Base-by-base conservation (phyloP, 2,113 vertebrate genomes). In the Oryzias woworae region DNA sequence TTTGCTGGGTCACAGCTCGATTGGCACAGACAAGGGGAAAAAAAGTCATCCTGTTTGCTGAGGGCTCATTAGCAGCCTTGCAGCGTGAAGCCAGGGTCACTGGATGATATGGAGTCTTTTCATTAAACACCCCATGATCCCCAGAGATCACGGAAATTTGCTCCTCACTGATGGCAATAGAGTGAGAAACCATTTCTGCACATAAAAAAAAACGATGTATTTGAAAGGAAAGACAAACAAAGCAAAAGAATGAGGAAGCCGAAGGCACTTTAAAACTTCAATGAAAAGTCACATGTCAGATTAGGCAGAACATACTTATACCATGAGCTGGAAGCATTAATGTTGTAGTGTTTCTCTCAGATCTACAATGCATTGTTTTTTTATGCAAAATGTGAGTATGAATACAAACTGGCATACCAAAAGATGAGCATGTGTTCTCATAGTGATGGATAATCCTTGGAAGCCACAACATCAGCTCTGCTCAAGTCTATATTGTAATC, bases 211-310 rank as follows among this genome's bases (percentile, higher is more conserved):
- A 43, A 77, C 59, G 61, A 50, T 53, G 66, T 76, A 58, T 66
- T 43, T 62, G 66, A 48, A 59, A 1, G n/a, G 55, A 52, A 53
- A 69, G 65, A 71, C 61, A 55, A 45, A 77, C 51, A 72, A 67
- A 50, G 28, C 15, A 52, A 51, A 53, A 53, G 63, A 64, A 58
- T 50, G 53, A 52, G 62, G 69, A 26, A 18, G 45, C 24, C 57
- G 70, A 77, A 53, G 66, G 78, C 69, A 64, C 66, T 78, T 54
- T 17, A 24, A 70, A 66, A 70, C 48, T 68, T 36, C 52, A 77
- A 89, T 84, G 79, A 89, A 85, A 80, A 76, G 75, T 88, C 69
- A 49, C 66, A 62, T 81, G 76, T 84, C 82, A 74, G 80, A 78
- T 66, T 53, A 81, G 81, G 71, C 75, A 72, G 68, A 63, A 55